Evolutionary conservation across 2,113 vertebrate genomes (phyloP), one percentile per base, ranked within the genome.

Genomic region (Deroptyus accipitrinus): DNA sequence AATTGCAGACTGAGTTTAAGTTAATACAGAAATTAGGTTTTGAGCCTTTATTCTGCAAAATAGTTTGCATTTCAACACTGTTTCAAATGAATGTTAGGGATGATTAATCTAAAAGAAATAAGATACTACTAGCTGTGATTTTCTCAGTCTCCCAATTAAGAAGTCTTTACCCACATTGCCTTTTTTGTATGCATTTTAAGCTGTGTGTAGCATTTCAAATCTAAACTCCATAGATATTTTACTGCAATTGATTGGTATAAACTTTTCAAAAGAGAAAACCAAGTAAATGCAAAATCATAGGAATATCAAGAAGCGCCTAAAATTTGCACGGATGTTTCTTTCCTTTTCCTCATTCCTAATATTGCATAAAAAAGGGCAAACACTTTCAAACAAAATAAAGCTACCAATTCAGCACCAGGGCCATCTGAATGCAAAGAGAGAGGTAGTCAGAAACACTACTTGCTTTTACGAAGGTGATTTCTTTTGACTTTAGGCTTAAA

Each of bases 1-100:
- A 39, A 48, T 33, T 57, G 77, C 48, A 92, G 33, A 23, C 8
- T 42, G 17, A 78, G 42, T 11, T 83, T 55, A 46, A 78, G 33
- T 39, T 59, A 75, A 61, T 31, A 46, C n/a, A 92, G 19, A n/a
- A 92, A 94, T 69, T 17, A 79, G 4, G 39, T 80, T 54, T 94
- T 77, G 13, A 69, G 42, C 35, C 41, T 86, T 88, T 76, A 62
- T 59, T 85, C 12, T 67, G 54, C 20, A 88, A 92, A 89, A 42
- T 3, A 46, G 13, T 77, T 33, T 68, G 7, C 66, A 24, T 54
- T 62, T 37, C 83, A 78, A 73, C 42, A 63, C 68, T 37, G 37
- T 78, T 89, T 77, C 76, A 91, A 96, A 86, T 54, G 6, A 25
- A 30, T 35, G 11, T 52, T 76, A 86, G 24, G 15, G 24, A 55